Evolutionary conservation across 2,797 vertebrate species (phyloP).

Genomic region (Myotis myotis): DNA sequence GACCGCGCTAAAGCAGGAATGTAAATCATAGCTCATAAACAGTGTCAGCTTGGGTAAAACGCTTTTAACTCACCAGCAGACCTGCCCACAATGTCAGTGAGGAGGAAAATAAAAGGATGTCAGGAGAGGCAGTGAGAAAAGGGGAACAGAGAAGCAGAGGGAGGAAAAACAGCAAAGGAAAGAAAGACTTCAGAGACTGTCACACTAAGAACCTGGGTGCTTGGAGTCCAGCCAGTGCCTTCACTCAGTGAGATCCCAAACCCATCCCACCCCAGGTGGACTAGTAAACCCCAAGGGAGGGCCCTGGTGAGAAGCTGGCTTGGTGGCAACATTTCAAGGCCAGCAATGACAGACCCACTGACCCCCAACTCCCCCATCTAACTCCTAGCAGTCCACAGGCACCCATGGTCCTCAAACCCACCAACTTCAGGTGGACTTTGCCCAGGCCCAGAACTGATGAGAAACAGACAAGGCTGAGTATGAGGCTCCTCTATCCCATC

Average conservation of each 20-base stretch:
- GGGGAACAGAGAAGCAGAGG: not conserved
- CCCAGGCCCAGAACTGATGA: not conserved
- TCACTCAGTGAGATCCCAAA: not conserved
- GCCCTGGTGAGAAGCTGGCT: not conserved
- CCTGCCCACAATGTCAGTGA: constrained; percentile 40
- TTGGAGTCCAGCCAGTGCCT: not conserved
- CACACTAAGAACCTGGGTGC: not conserved
- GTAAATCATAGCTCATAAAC: constrained; percentile 66
- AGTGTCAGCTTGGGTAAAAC: constrained; percentile 67
- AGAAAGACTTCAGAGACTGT: not conserved
- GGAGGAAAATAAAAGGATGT: constrained; percentile 34
- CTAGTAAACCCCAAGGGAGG: not conserved
- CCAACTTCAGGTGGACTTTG: not conserved
- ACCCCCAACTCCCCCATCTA: not conserved
- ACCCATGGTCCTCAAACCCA: not conserved
- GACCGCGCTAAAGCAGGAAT: constrained; percentile 34
- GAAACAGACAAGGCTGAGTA: not conserved
- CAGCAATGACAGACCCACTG: not conserved
- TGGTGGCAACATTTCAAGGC: not conserved
- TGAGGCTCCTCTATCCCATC: not conserved
- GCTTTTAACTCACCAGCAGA: constrained; percentile 54
- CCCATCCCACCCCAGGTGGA: not conserved
- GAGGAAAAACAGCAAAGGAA: not conserved
- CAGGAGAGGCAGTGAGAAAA: not conserved
- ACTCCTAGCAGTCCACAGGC: not conserved